These are phyloP conservation scores for Habroteleia sp. DNA, from an alignment of 2,888 invertebrate genomes.

Conservation along the genomic window DNA sequence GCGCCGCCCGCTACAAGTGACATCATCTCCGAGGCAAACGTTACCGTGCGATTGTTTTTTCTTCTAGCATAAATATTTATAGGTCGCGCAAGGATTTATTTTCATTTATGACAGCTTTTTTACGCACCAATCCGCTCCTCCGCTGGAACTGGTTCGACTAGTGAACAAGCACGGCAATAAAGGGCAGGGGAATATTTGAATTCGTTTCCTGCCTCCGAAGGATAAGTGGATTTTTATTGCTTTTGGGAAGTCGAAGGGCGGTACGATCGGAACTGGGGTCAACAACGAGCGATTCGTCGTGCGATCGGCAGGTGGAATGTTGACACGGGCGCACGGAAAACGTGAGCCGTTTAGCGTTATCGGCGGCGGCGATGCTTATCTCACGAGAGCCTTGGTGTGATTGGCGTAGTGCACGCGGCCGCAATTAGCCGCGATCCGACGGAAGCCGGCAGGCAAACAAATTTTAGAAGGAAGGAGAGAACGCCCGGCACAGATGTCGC, in stretches of 20 bases:
- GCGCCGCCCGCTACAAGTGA: conserved; percentile 2
- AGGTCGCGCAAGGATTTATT: conserved; percentile 41
- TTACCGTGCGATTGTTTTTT: neutral
- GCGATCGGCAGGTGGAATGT: conserved; percentile 2
- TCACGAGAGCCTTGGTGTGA: neutral
- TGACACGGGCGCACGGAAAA: neutral
- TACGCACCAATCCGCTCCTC: conserved; percentile 2
- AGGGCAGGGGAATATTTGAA: conserved; percentile 33
- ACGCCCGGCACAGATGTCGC: conserved; percentile 53
- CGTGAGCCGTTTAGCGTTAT: no score
- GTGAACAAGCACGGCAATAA: conserved; percentile 52
- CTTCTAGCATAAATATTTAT: conserved; percentile 3
- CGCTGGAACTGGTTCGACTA: conserved; percentile 9
- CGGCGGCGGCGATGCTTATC: no score
- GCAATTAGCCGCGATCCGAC: conserved; percentile 12
- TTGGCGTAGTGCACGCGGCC: conserved; percentile 1
- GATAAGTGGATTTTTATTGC: conserved; percentile 31
- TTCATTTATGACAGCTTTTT: conserved; percentile 41
- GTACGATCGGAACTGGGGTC: conserved; percentile 13
- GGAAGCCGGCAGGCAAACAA: conserved; percentile 23
- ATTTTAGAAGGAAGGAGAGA: conserved; percentile 24
- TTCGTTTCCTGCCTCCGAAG: conserved; percentile 15
- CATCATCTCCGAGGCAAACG: conserved; percentile 7
- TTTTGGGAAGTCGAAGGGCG: conserved; percentile 4
- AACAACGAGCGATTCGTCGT: no score